Percentiles rank a stretch among this genome's conserved stretches.
Conservation (phyloP, 1,140 invertebrate species). For the Macrobrachium rosenbergii region DNA sequence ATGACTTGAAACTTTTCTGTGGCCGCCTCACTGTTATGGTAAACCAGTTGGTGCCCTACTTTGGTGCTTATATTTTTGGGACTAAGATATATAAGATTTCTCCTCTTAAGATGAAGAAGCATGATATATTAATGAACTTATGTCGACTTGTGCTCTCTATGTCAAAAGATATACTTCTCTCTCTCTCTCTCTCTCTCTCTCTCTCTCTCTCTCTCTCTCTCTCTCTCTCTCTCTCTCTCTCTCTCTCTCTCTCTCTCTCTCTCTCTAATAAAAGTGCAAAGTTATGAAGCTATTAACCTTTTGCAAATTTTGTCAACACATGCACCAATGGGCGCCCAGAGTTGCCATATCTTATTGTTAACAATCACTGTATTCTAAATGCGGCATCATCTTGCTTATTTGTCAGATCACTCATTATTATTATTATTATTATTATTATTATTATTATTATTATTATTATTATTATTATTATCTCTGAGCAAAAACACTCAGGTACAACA, state of each 20-base stretch:
- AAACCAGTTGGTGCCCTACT: slow-evolving; percentile 59
- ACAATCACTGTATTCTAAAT: slow-evolving; percentile 27
- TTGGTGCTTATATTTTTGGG: slow-evolving; percentile 54
- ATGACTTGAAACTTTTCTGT: slow-evolving; percentile 36
- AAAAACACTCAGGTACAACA: slow-evolving; percentile 45
- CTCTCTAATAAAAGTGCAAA: slow-evolving; percentile 39
- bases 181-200: no score
- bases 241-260: not conserved
- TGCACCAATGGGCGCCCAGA: slow-evolving; percentile 56
- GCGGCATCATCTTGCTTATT: slow-evolving; percentile 42
- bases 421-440: slow-evolving; percentile 1
- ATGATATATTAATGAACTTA: slow-evolving; percentile 26
- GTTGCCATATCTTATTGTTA: slow-evolving; percentile 35
- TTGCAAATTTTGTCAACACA: slow-evolving; percentile 33
- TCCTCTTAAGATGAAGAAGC: slow-evolving; percentile 33
- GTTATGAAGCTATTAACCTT: slow-evolving; percentile 36
- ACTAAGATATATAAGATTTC: slow-evolving; percentile 40
- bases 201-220: no score
- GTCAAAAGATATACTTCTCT: slow-evolving; percentile 4
- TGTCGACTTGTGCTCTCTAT: slow-evolving; percentile 56
- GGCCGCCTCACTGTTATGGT: slow-evolving; percentile 59
- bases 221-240: no score
- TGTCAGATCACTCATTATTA: slow-evolving; percentile 11
- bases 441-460: not conserved
- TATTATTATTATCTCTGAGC: slow-evolving; percentile 20